Base-by-base conservation (phyloP, 2,797 vertebrate genomes). In the Pygocentrus nattereri region DNA sequence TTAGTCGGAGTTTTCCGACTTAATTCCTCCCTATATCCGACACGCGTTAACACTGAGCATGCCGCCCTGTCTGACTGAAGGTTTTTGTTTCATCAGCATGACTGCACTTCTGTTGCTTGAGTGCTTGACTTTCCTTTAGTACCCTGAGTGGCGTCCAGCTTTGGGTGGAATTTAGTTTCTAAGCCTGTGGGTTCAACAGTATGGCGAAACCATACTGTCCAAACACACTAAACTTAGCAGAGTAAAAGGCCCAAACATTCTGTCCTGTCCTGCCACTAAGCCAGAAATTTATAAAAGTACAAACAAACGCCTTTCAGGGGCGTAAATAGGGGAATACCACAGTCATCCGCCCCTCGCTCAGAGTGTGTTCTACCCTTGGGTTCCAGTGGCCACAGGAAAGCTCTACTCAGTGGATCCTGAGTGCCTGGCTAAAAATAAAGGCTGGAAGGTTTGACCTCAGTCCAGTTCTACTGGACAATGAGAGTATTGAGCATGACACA, bases 401-500 rank as follows among this genome's bases (percentile, higher is more conserved):
- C 76, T 76, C 44, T 69, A 8, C 34, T 77, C 38, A 54, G 18
- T 30, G 31, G 54, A 61, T 78, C 41, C 54, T 74, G 54, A 84
- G 74, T 44, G 77, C 34, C 75, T 1, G 47, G 78, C 67, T 84
- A 84, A 83, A 86, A 86, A 82, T 84, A 87, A 82, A 61, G 19
- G 38, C 61, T 85, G 73, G 84, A 82, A 74, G 61, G 65, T 68
- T 69, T 78, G 79, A 86, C 79, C 70, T 83, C 81, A 83, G 82
- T 16, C 23, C 64, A 62, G 79, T 80, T 31, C 74, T 75, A 74
- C 52, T 83, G 87, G 83, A 86, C 85, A 88, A 85, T 78, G 52
- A 72, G 44, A 77, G 74, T 56, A 86, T 76, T 86, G 76, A 88
- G 54, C 65, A 85, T 69, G 74, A 84, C 54, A 47, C 47, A 82